Evolutionary conservation across 2,113 vertebrate species (phyloP).

Genomic region (Microcebus ravelobensis): DNA sequence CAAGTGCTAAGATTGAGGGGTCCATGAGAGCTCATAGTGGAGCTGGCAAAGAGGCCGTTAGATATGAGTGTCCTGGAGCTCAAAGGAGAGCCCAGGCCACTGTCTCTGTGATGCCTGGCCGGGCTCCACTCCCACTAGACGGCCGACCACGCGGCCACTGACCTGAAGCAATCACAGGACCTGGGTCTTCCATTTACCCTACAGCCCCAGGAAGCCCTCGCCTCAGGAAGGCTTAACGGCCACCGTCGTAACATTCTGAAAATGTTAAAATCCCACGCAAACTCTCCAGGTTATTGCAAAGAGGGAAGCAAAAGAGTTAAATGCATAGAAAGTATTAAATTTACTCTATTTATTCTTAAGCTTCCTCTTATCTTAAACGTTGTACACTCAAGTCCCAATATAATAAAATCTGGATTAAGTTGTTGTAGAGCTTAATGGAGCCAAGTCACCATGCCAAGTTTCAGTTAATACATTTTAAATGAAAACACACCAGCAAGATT

Average conservation of each 20-base stretch:
- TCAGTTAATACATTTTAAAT: conserved; percentile 83
- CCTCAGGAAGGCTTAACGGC: neutral
- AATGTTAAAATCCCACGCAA: neutral
- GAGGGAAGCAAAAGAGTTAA: conserved; percentile 63
- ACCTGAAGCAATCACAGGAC: neutral
- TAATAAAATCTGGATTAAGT: conserved; percentile 81
- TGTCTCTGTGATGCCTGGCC: neutral
- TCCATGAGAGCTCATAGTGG: accelerated
- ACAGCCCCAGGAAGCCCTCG: neutral
- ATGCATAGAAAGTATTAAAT: neutral
- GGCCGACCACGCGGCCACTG: neutral
- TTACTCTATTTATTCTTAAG: conserved; percentile 41
- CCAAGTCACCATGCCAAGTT: conserved; percentile 73
- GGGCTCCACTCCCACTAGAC: neutral
- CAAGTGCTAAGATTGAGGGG: neutral
- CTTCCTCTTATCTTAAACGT: conserved; percentile 50
- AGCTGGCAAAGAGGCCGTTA: accelerated
- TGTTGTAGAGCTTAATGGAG: conserved; percentile 68
- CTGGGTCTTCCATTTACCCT: neutral
- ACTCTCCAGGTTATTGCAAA: neutral
- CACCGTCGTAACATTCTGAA: neutral
- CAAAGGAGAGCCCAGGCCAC: neutral
- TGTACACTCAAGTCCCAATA: conserved; percentile 48
- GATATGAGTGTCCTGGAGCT: too few species aligned
- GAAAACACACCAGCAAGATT: conserved; percentile 78